These are phyloP conservation scores for Smutsia gigantea DNA, from an alignment of 2,797 vertebrate species.

Conservation along the genomic window DNA sequence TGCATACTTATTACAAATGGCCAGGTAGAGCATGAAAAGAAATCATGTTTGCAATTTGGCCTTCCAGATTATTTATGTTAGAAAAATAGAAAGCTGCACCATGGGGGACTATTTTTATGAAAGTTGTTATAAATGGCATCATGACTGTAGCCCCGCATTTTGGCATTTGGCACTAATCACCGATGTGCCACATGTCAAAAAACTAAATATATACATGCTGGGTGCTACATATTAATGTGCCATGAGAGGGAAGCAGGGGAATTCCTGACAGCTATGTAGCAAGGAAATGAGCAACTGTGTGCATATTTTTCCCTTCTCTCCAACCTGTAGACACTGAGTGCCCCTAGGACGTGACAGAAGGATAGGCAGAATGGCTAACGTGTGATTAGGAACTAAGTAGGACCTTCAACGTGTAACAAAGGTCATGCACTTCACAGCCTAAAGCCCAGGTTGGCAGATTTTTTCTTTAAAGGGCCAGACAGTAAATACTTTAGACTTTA, in stretches of 20 bases:
- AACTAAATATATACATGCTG: not conserved
- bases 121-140: slow-evolving; percentile 62
- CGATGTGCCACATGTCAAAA: slow-evolving; percentile 20
- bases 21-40: slow-evolving; percentile 44
- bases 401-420: not conserved
- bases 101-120: not conserved
- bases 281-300: not conserved
- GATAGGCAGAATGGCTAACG: not conserved
- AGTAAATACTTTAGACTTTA: not conserved
- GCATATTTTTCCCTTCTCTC: not conserved
- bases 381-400: not conserved
- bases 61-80: slow-evolving; percentile 52
- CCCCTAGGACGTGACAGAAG: not conserved
- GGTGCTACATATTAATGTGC: not conserved
- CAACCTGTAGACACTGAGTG: not conserved
- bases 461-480: not conserved
- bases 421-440: not conserved
- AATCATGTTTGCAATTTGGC: slow-evolving; percentile 51
- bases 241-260: not conserved
- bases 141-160: not conserved
- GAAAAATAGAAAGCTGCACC: slow-evolving; percentile 30
- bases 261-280: not conserved
- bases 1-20: slow-evolving; percentile 3
- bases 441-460: not conserved
- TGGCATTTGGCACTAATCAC: slow-evolving; percentile 64